Evolutionary conservation across 2,797 vertebrate species (phyloP).

Genomic region (Aphelocoma californica): DNA sequence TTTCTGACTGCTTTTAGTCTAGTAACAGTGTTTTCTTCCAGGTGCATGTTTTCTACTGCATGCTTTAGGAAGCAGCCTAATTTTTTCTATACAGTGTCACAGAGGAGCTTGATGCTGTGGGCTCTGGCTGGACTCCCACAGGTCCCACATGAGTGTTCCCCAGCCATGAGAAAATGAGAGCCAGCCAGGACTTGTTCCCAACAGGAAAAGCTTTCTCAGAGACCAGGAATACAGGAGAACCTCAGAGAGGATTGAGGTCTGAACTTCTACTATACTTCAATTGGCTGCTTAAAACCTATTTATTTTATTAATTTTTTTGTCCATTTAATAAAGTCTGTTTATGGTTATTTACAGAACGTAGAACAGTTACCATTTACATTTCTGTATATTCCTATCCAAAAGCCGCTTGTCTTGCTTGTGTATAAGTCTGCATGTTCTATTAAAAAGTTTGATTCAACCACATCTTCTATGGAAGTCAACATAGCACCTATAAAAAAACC

Average conservation of each 20-base stretch:
- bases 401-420: constrained; percentile 67
- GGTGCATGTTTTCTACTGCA: not conserved
- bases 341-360: not conserved
- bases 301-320: not conserved
- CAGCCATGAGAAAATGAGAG: not conserved
- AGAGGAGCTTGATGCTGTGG: not conserved
- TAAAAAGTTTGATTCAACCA: constrained; percentile 78
- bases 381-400: constrained; percentile 87
- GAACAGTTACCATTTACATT: constrained; percentile 73
- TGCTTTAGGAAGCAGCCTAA: not conserved
- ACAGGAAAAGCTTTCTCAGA: not conserved
- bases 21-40: not conserved
- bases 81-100: not conserved
- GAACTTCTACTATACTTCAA: not conserved
- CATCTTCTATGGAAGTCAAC: constrained; percentile 78
- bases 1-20: not conserved
- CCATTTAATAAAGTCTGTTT: not conserved
- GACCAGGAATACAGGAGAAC: not conserved
- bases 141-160: rapidly evolving
- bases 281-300: not conserved
- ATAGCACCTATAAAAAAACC: constrained; percentile 67
- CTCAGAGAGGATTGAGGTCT: not conserved
- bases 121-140: not conserved
- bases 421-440: constrained; percentile 75
- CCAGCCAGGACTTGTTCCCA: not conserved